A percentile compares a stretch with the other conserved stretches of the same genome.
Conservation (phyloP, 1,140 invertebrate species). For the Homarus americanus region DNA sequence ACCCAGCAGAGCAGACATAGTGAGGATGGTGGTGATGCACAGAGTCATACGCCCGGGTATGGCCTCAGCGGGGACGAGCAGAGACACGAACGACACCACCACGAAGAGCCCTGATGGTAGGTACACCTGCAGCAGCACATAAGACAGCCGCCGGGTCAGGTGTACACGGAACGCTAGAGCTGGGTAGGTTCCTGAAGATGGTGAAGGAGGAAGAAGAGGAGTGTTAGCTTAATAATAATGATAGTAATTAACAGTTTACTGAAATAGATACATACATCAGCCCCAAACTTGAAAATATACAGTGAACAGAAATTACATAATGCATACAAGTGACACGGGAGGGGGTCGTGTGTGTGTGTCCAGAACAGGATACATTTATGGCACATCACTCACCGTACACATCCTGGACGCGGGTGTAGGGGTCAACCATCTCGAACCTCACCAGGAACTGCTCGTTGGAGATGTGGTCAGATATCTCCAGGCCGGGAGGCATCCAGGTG, state of each 20-base stretch:
- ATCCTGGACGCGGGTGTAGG: constrained; percentile 34
- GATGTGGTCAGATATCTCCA: constrained; percentile 5
- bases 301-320: too few species aligned
- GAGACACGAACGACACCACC: constrained; percentile 84
- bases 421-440: constrained; percentile 33
- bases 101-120: constrained; percentile 83
- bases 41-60: constrained; percentile 79
- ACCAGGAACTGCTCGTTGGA: constrained; percentile 30
- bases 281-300: too few species aligned
- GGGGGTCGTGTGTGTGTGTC: too few species aligned
- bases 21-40: constrained; percentile 57
- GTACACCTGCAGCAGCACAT: constrained; percentile 79
- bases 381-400: constrained; percentile 55
- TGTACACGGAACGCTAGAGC: constrained; percentile 61
- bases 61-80: constrained; percentile 83
- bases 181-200: constrained; percentile 38
- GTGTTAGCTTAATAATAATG: too few species aligned
- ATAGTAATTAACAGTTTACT: neutral
- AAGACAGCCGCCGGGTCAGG: constrained; percentile 61
- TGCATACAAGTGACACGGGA: neutral
- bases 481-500: constrained; percentile 25
- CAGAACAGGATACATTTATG: too few species aligned
- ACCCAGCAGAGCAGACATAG: constrained; percentile 40
- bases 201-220: too few species aligned
- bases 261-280: neutral